These are phyloP conservation scores for Addax nasomaculatus DNA, from an alignment of 2,113 vertebrate species.

Conservation along the genomic window DNA sequence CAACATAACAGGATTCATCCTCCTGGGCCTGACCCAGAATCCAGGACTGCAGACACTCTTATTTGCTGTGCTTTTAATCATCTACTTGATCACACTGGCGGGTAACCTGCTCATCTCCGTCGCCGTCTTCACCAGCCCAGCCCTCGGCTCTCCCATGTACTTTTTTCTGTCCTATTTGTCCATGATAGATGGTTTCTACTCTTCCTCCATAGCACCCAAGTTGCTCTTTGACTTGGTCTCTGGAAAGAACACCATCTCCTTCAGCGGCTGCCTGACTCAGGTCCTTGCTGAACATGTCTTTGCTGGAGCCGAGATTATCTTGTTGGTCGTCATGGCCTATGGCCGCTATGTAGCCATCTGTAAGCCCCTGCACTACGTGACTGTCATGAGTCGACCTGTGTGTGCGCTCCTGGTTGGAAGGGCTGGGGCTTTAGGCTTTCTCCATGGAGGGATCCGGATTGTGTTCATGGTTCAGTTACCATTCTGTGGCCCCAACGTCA, in stretches of 20 bases:
- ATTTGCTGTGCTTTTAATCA: no score
- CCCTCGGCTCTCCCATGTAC: constrained; percentile 38
- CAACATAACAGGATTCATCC: background rate
- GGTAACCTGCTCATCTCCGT: no score
- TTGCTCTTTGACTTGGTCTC: constrained; percentile 47
- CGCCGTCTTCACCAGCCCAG: background rate
- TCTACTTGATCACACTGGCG: no score
- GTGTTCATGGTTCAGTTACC: constrained; percentile 6
- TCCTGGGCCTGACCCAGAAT: background rate
- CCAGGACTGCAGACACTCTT: background rate
- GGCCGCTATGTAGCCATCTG: constrained; percentile 55
- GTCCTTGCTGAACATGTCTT: constrained; percentile 48
- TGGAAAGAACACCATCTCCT: constrained; percentile 33
- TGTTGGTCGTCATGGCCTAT: constrained; percentile 43
- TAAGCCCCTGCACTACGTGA: constrained; percentile 28
- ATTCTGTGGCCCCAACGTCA: constrained; percentile 40
- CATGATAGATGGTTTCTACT: constrained; percentile 36
- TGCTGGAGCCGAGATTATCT: constrained; percentile 2
- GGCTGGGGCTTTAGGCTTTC: background rate
- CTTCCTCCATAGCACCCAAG: constrained; percentile 29
- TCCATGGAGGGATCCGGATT: constrained; percentile 29
- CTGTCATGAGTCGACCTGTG: background rate
- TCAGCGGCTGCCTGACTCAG: constrained; percentile 51
- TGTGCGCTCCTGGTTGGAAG: background rate
- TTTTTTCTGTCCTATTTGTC: constrained; percentile 39